A percentile compares a stretch with the other conserved stretches of the same genome.
phyloP scores from a whole-genome alignment of 2,113 vertebrate genomes.

The Paradisaea rubra region DNA sequence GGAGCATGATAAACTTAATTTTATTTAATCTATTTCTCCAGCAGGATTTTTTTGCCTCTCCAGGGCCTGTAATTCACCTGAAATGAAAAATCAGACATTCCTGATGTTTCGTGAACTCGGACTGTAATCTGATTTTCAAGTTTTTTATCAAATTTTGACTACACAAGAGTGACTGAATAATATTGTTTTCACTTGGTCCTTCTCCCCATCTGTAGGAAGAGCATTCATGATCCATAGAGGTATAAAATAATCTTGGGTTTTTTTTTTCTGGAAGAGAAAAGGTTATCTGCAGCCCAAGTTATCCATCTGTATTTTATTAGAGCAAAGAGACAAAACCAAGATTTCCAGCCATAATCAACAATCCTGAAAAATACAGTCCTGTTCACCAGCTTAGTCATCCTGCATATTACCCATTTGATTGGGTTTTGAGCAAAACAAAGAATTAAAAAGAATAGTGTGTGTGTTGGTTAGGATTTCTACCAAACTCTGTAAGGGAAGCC shows the following conservation, averaged over 20 bases:
- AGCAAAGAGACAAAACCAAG: background rate
- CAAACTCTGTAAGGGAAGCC: background rate
- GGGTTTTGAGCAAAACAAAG: background rate
- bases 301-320: background rate
- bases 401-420: background rate
- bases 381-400: background rate
- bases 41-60: background rate
- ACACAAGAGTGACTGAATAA: background rate
- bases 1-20: background rate
- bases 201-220: background rate
- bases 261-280: background rate
- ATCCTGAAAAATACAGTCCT: background rate
- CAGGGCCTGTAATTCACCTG: background rate
- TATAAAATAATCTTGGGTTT: background rate
- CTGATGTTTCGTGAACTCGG: background rate
- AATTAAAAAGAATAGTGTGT: background rate
- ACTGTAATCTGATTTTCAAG: background rate
- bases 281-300: background rate
- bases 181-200: background rate
- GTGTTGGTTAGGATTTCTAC: background rate
- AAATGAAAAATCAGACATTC: background rate
- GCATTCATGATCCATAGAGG: background rate
- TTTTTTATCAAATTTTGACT: background rate
- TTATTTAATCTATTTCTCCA: background rate
- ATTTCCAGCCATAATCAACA: slow-evolving; percentile 18